phyloP scores from a whole-genome alignment of 2,797 vertebrate genomes.

The Sylvilagus floridanus region DNA sequence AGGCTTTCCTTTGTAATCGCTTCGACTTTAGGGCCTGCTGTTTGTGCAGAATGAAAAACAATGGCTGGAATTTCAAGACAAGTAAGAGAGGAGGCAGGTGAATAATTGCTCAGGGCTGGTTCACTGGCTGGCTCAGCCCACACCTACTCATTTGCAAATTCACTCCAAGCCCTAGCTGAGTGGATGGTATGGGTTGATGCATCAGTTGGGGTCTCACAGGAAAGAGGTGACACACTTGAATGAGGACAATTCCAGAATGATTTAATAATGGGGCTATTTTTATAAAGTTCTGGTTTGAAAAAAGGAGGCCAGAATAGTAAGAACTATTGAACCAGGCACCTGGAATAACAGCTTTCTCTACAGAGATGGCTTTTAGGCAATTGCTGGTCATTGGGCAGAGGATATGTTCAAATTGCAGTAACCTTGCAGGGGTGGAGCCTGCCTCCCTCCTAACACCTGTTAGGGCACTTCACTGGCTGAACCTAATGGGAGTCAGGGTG shows the following conservation, averaged over 20 bases:
- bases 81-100: not conserved
- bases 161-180: not conserved
- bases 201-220: not conserved
- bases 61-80: not conserved
- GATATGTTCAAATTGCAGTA: not conserved
- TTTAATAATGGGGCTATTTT: not conserved
- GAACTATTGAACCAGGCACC: not conserved
- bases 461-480: not conserved
- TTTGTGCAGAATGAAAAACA: not conserved
- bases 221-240: not conserved
- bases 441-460: not conserved
- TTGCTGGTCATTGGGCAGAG: rapidly evolving
- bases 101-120: not conserved
- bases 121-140: rapidly evolving
- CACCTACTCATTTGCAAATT: not conserved
- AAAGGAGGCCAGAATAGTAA: not conserved
- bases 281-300: not conserved
- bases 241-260: not conserved
- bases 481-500: not conserved
- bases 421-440: not conserved
- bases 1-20: not conserved
- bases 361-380: not conserved
- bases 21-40: not conserved
- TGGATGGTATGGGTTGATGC: not conserved
- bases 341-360: rapidly evolving